phyloP scores from a whole-genome alignment of 2,888 invertebrate genomes.

The Slavum lentiscoides region DNA sequence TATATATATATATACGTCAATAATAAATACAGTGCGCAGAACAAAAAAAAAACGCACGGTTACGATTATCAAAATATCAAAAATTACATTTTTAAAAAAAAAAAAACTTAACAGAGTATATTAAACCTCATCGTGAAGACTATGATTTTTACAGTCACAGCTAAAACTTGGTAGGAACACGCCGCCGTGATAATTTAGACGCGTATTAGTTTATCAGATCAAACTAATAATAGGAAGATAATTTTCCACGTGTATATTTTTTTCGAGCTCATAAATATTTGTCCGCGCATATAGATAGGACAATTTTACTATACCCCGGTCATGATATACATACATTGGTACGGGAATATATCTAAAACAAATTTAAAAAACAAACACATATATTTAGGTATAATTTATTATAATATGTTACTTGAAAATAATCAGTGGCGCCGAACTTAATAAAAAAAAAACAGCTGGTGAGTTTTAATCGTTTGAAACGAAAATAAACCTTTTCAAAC shows the following conservation, averaged over 20 bases:
- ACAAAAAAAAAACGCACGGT: not conserved
- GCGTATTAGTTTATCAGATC: slow-evolving; percentile 9
- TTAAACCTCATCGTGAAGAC: slow-evolving; percentile 24
- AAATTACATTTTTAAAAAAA: not conserved
- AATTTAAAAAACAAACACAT: slow-evolving; percentile 46
- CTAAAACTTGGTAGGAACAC: slow-evolving; percentile 18
- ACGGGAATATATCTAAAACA: slow-evolving; percentile 41
- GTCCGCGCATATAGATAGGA: slow-evolving; percentile 4
- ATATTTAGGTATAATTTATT: slow-evolving; percentile 22
- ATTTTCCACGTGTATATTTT: slow-evolving; percentile 5
- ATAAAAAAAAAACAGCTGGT: no score
- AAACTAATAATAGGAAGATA: slow-evolving; percentile 20
- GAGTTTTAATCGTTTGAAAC: not conserved
- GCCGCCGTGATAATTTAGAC: slow-evolving; percentile 2
- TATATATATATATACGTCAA: not conserved
- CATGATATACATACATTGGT: slow-evolving; percentile 26
- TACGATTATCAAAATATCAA: no score
- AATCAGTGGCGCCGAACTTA: slow-evolving; percentile 26
- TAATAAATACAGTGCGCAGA: not conserved
- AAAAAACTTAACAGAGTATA: slow-evolving; percentile 3
- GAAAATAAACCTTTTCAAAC: no score
- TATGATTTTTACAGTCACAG: slow-evolving; percentile 18
- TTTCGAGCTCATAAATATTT: slow-evolving; percentile 25
- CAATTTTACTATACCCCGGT: slow-evolving; percentile 13
- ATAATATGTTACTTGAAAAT: not conserved